A percentile compares a stretch with the other conserved stretches of the same genome.
These are phyloP conservation scores for Blomia tropicalis DNA, from an alignment of 2,888 invertebrate genomes.

Conservation along the genomic window DNA sequence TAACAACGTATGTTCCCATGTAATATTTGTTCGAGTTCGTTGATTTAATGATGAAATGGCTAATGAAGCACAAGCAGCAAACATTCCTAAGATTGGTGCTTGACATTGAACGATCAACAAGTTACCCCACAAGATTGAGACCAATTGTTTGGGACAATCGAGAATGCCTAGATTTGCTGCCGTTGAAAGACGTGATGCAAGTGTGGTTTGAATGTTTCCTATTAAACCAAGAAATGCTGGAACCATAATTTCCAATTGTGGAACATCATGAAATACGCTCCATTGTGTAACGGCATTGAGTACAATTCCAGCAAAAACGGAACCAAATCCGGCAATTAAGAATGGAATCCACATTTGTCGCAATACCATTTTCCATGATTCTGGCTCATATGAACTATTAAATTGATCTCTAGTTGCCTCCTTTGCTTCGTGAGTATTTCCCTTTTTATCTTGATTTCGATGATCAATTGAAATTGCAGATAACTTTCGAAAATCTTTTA, in stretches of 20 bases:
- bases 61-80: constrained; percentile 66
- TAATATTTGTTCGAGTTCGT: constrained; percentile 46
- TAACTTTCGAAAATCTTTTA: neutral
- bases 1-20: constrained; percentile 59
- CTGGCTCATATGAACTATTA: constrained; percentile 5
- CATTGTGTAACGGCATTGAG: constrained; percentile 16
- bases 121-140: constrained; percentile 65
- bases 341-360: constrained; percentile 29
- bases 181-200: constrained; percentile 87
- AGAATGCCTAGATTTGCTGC: constrained; percentile 84
- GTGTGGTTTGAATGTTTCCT: constrained; percentile 91
- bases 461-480: too few species aligned
- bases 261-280: constrained; percentile 10
- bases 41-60: constrained; percentile 67
- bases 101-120: constrained; percentile 76
- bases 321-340: constrained; percentile 29
- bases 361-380: constrained; percentile 5
- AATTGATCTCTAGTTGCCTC: too few species aligned
- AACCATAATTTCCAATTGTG: constrained; percentile 41
- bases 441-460: neutral
- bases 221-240: constrained; percentile 48
- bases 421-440: neutral
- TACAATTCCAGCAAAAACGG: constrained; percentile 19
- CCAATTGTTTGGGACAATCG: constrained; percentile 48
- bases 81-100: constrained; percentile 65